Base-by-base conservation (phyloP, 2,113 vertebrate genomes). In the Pseudorasbora parva region DNA sequence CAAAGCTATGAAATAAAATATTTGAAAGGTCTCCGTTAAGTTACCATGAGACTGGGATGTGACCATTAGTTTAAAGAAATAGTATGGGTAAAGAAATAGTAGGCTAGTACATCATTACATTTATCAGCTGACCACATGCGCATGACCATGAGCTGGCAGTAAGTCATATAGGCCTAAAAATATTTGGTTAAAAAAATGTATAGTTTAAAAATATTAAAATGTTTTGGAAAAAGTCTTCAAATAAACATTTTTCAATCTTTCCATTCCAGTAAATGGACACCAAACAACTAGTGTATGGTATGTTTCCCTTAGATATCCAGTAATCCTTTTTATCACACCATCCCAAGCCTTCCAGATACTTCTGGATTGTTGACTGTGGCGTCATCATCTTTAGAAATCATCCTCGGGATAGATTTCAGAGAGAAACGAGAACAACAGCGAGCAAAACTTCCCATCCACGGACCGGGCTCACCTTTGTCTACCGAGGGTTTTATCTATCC, bases 401-500 rank as follows among this genome's bases (percentile, higher is more conserved):
- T 33, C 19, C 2, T 33, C 19, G 3, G 19, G n/a, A 51, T 33
- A 41, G 7, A 78, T 59, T 57, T 81, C n/a, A 71, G 60, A 8
- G 15, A 66, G 21, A 75, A 82, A 60, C 15, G 47, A 49, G 25
- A 76, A 27, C 43, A 64, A 6, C 64, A 21, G 19, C 66, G 19
- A 69, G 19, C 19, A 17, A 5, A 23, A 47, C 27, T 17, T 41
- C 11, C 43, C 30, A 27, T 33, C 9, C 19, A 92, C 91, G 92
- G 12, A 89, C 78, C 91, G 92, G 12, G 89, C 78, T 90, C 88
- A 76, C 86, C 90, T 87, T 86, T 88, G 78, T 85, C 90, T 45
- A 92, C 90, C 19, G 21, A 87, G 0, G 90, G 90, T 27, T 90
- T 94, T 82, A 94, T 86, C 93, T 78, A 95, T 86, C 94, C 94